phyloP scores from a whole-genome alignment of 92 coral and sea anemone species.

The Epizoanthus rinbou region DNA sequence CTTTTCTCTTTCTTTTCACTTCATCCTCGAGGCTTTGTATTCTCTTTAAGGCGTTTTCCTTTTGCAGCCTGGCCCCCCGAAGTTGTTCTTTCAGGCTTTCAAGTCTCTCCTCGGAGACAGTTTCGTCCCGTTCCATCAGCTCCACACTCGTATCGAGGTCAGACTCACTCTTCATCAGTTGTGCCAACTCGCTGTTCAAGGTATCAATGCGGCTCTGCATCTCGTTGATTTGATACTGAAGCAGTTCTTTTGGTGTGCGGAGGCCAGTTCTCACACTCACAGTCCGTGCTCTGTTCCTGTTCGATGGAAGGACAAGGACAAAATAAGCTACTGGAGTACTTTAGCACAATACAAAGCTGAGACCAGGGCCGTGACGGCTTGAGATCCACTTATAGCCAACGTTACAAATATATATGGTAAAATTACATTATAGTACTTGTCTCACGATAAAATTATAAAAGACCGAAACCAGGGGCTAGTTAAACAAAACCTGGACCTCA shows the following conservation, averaged over 20 bases:
- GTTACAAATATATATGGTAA: too few relatives aligned
- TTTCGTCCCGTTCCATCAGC: constrained; percentile 63
- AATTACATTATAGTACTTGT: too few relatives aligned
- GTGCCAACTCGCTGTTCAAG: constrained; percentile 84
- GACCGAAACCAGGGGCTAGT: not conserved
- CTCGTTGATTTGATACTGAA: constrained; percentile 79
- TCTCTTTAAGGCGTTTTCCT: constrained; percentile 74
- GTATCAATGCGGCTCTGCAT: constrained; percentile 82
- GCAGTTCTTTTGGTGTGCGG: constrained; percentile 84
- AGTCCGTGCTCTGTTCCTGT: constrained; percentile 54
- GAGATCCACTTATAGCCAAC: too few relatives aligned
- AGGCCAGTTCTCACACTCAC: constrained; percentile 54
- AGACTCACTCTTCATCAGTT: constrained; percentile 84
- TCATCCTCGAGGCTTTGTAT: constrained; percentile 89
- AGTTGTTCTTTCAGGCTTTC: constrained; percentile 77
- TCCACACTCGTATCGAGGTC: constrained; percentile 62
- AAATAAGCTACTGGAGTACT: not conserved
- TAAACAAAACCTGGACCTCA: not conserved
- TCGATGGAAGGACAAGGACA: not conserved
- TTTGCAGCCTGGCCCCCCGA: constrained; percentile 76
- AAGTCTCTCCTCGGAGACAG: constrained; percentile 64
- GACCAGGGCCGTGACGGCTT: too few relatives aligned
- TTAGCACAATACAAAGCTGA: too few relatives aligned
- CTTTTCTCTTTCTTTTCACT: constrained; percentile 80
- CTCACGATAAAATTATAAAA: not conserved